These are phyloP conservation scores for Littorina saxatilis DNA, from an alignment of 1,140 invertebrate species.

Conservation along the genomic window DNA sequence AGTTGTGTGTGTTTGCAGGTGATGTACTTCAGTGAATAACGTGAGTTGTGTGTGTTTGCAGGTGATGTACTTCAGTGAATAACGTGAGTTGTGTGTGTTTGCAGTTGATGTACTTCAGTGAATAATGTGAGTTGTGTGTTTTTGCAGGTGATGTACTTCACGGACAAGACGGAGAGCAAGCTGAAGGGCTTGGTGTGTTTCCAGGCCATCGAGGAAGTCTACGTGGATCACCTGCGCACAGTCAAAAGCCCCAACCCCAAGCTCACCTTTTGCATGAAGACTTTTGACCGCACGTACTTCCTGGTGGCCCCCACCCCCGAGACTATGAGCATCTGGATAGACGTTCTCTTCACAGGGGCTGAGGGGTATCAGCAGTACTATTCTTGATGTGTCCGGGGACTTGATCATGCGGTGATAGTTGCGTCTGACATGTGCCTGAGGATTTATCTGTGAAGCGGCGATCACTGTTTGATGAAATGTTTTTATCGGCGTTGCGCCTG, in stretches of 20 bases:
- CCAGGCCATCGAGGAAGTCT: constrained; percentile 98
- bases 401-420: too few relatives aligned
- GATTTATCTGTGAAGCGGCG: too few relatives aligned
- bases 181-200: constrained; percentile 94
- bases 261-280: constrained; percentile 97
- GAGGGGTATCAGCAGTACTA: constrained; percentile 84
- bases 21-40: too few relatives aligned
- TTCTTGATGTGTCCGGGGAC: constrained; percentile 19
- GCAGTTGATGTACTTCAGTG: not conserved
- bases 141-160: constrained; percentile 91
- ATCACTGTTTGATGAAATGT: too few relatives aligned
- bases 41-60: too few relatives aligned
- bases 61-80: too few relatives aligned
- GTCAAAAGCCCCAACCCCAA: constrained; percentile 92
- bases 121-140: not conserved
- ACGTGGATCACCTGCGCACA: constrained; percentile 92
- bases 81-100: too few relatives aligned
- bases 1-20: too few relatives aligned
- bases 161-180: constrained; percentile 92
- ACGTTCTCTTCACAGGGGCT: constrained; percentile 93
- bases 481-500: not conserved
- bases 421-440: too few relatives aligned
- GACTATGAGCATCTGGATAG: constrained; percentile 97
- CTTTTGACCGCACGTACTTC: constrained; percentile 90
- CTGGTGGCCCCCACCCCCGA: constrained; percentile 95